Conservation (phyloP, 1,140 invertebrate genomes). For the Battus philenor region DNA sequence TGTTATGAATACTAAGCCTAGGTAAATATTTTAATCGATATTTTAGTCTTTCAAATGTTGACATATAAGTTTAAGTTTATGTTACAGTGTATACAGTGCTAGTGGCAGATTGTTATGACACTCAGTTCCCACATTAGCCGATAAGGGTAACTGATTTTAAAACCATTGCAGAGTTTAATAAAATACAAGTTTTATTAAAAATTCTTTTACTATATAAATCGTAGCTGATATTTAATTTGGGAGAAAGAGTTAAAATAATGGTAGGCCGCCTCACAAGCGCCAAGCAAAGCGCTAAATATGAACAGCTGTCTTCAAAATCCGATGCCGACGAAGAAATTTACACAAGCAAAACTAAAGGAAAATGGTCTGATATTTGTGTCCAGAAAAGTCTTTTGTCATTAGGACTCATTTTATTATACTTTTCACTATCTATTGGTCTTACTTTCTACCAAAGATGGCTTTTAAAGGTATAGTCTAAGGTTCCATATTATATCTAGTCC, state of each 20-base stretch:
- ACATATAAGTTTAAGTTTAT: too few species aligned
- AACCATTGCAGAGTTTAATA: neutral
- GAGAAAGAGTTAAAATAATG: constrained; percentile 1
- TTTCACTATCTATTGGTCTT: constrained; percentile 93
- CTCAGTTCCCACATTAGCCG: neutral
- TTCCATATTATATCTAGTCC: too few species aligned
- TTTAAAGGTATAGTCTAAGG: constrained; percentile 90
- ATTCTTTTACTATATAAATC: neutral
- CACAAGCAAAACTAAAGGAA: constrained; percentile 48
- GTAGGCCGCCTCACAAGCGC: constrained; percentile 22
- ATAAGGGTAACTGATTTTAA: neutral
- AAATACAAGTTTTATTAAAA: neutral
- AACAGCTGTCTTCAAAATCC: constrained; percentile 64
- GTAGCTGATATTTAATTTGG: constrained; percentile 1
- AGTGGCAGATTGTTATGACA: too few species aligned
- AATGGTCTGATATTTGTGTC: constrained; percentile 57
- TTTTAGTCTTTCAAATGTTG: too few species aligned
- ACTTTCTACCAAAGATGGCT: constrained; percentile 98
- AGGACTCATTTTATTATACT: constrained; percentile 86
- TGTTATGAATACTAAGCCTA: too few species aligned
- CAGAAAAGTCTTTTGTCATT: constrained; percentile 58
- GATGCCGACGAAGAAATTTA: constrained; percentile 57
- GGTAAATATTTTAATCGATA: too few species aligned
- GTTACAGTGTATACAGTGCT: too few species aligned
- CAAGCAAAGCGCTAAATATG: constrained; percentile 67